Base-by-base conservation (phyloP, 64 coral and sea anemone genomes). In the Porites australiensis region DNA sequence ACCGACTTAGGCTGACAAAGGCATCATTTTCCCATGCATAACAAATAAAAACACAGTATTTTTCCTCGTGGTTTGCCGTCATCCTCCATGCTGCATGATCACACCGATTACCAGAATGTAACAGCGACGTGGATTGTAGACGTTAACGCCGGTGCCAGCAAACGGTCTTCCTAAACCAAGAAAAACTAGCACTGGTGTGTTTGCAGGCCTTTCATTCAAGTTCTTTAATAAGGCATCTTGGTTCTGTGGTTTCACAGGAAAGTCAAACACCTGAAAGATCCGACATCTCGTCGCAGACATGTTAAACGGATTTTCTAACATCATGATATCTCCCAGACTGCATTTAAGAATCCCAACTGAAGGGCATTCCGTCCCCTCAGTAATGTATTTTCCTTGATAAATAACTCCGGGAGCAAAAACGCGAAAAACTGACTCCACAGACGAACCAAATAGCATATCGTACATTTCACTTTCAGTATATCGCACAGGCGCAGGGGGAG, bases 301-400 rank as follows among this genome's bases (percentile, higher is more conserved):
- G 3, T 3, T 15, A 7, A 5, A 51, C 10, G 19, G 3, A 49
- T 19, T 7, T 6, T 2, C 22, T 2, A 18, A 71, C 3, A 73
- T 22, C 5, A 2, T 12, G 11, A 87, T 20, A n/a, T 71, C 16
- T 18, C 45, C 9, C 50, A 54, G 51, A 3, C 0, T 57, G 47
- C 48, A 72, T 4, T 7, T 18, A 74, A 87, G 84, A 67, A 87
- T 87, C 9, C 66, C 84, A 12, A 71, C 67, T 52, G 84, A 87
- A 50, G 64, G 47, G 37, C 84, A 87, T 19, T 21, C 20, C 6
- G 68, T 54, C 0, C 9, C 10, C 66, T 87, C 66, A 4, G 8
- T 9, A 43, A 87, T 87, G 50, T 73, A 73, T 74, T 58, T 50
- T 3, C 44, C 3, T 73, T 87, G 44, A 51, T 72, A 3, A 37